A percentile compares a stretch with the other conserved stretches of the same genome.
These are phyloP conservation scores for Holacanthella duospinosa DNA, from an alignment of 2,888 invertebrate genomes.

Conservation along the genomic window DNA sequence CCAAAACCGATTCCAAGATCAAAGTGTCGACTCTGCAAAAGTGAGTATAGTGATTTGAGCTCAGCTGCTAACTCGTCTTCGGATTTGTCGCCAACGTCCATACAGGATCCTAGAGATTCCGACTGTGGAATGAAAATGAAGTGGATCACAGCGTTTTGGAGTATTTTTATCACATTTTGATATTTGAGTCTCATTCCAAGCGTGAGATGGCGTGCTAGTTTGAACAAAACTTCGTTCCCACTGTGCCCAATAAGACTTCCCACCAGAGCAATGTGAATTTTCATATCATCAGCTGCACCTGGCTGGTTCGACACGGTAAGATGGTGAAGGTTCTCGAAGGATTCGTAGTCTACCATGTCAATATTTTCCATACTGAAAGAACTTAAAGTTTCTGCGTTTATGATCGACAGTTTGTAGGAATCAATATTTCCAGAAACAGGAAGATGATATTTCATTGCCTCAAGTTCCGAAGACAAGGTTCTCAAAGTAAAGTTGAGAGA, in stretches of 20 bases:
- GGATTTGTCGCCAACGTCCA: conserved; percentile 6
- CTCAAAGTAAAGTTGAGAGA: conserved; percentile 43
- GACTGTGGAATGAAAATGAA: conserved; percentile 15
- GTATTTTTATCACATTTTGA: conserved; percentile 52
- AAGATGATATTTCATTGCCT: too few relatives aligned
- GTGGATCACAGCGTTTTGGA: conserved; percentile 64
- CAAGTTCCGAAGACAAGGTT: conserved; percentile 42
- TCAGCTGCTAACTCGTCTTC: background rate
- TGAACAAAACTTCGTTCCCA: conserved; percentile 70
- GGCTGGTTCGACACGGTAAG: conserved; percentile 41
- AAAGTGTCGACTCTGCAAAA: conserved; percentile 9
- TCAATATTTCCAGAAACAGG: conserved; percentile 43
- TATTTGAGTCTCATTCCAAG: conserved; percentile 60
- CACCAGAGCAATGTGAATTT: conserved; percentile 70
- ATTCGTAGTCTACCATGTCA: conserved; percentile 29
- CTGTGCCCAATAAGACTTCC: conserved; percentile 75
- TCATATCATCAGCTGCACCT: conserved; percentile 64
- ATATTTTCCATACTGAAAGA: conserved; percentile 25
- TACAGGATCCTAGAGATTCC: conserved; percentile 8
- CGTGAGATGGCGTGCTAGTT: conserved; percentile 69
- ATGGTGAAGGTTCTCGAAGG: conserved; percentile 21
- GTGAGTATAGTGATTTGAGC: background rate
- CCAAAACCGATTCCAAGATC: conserved; percentile 20
- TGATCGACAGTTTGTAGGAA: conserved; percentile 48
- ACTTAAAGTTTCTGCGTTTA: conserved; percentile 17